Evolutionary conservation across 2,888 invertebrate genomes (phyloP), one percentile per base, ranked within the genome.

Genomic region (Ceratothoa steindachneri): DNA sequence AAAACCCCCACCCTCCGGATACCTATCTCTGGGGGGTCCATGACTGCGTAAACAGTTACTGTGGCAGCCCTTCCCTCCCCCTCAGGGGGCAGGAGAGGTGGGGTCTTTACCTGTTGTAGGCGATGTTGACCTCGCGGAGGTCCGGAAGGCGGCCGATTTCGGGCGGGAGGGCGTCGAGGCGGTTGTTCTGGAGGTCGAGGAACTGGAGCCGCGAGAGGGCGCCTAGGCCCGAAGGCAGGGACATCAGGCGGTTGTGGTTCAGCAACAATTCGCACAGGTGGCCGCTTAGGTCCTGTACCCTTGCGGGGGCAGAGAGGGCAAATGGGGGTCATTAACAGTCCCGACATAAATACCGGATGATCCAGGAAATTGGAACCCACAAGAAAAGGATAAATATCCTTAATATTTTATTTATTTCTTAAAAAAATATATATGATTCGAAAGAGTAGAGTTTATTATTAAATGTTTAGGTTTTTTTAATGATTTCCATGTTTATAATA

Each of bases 31-130:
- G n/a, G n/a, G n/a, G n/a, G n/a, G n/a, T n/a, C n/a, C n/a, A n/a
- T n/a, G n/a, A n/a, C n/a, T n/a, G n/a, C n/a, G n/a, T n/a, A n/a
- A n/a, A n/a, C n/a, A n/a, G n/a, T n/a, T n/a, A n/a, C n/a, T n/a
- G n/a, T n/a, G n/a, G n/a, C n/a, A n/a, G n/a, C n/a, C n/a, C n/a
- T n/a, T n/a, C n/a, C n/a, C n/a, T n/a, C n/a, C n/a, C n/a, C n/a
- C n/a, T n/a, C n/a, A n/a, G n/a, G n/a, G n/a, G n/a, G n/a, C n/a
- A n/a, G n/a, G n/a, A n/a, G n/a, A n/a, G n/a, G n/a, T n/a, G n/a
- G n/a, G n/a, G n/a, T n/a, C n/a, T n/a, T 84, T 83, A 93, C 94
- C 88, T 91, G 85, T 95, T 95, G 83, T 89, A 90, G 4, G 91
- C 89, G 81, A 95, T 87, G 81, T 91, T 90, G 5, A 95, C 86